Conservation (phyloP, 2,797 vertebrate genomes). For the Acipenser ruthenus region DNA sequence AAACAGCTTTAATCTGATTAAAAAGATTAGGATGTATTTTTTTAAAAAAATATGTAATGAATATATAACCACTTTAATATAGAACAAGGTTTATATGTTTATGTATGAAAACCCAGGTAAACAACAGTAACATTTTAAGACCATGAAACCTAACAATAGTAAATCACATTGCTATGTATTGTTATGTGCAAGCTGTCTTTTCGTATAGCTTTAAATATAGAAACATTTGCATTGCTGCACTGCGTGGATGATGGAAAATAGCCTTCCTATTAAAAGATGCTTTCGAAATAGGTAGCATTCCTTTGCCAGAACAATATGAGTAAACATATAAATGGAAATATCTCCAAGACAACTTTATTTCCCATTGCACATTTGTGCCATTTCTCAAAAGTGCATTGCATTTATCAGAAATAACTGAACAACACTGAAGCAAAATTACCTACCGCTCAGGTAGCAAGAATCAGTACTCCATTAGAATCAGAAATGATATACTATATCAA, state of each 20-base stretch:
- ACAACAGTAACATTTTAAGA: too few relatives aligned
- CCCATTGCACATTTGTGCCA: conserved; percentile 6
- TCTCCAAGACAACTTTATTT: conserved; percentile 5
- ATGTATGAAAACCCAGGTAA: too few relatives aligned
- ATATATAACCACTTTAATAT: too few relatives aligned
- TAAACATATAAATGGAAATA: conserved; percentile 3
- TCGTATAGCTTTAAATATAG: too few relatives aligned
- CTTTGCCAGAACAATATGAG: conserved; percentile 5
- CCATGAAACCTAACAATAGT: too few relatives aligned
- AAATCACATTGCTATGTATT: too few relatives aligned
- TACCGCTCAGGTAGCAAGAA: not conserved
- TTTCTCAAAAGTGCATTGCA: not conserved
- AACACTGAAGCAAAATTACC: conserved; percentile 4
- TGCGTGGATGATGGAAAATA: conserved; percentile 1
- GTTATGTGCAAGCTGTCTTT: too few relatives aligned
- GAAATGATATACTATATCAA: not conserved
- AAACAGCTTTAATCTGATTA: too few relatives aligned
- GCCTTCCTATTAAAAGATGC: conserved; percentile 3
- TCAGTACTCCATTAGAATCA: not conserved
- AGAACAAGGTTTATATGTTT: too few relatives aligned
- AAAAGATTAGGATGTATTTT: too few relatives aligned
- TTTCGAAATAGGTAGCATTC: conserved; percentile 12
- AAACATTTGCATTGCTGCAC: too few relatives aligned
- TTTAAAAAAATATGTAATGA: too few relatives aligned
- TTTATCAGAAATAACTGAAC: not conserved